phyloP scores from a whole-genome alignment of 2,113 vertebrate genomes.

The Ammodytes marinus region DNA sequence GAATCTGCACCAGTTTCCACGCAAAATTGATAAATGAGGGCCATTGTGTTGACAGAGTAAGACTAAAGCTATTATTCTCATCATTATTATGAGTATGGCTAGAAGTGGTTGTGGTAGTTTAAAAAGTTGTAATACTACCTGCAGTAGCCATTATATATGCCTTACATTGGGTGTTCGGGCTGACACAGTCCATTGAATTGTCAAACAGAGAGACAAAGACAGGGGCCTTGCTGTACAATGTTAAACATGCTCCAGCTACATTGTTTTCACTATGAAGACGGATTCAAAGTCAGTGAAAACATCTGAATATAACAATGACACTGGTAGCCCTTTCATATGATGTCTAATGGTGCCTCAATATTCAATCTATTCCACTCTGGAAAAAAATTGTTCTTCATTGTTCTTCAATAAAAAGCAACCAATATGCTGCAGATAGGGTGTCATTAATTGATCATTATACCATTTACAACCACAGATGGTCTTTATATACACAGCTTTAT shows the following conservation, averaged over 20 bases:
- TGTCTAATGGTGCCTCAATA: not conserved
- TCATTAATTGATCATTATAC: not conserved
- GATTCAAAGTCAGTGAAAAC: not conserved
- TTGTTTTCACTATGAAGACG: not conserved
- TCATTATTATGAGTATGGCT: too few species aligned
- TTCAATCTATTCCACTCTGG: slow-evolving; percentile 3
- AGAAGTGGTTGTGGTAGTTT: too few species aligned
- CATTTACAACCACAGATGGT: not conserved
- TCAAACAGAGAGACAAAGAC: not conserved
- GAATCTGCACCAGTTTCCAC: too few species aligned
- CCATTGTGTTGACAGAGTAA: too few species aligned
- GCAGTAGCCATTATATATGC: too few species aligned
- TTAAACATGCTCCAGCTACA: slow-evolving; percentile 4
- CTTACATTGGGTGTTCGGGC: not conserved
- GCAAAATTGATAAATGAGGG: too few species aligned
- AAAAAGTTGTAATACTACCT: too few species aligned
- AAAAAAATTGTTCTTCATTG: not conserved
- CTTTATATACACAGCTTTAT: not conserved
- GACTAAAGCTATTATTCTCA: too few species aligned
- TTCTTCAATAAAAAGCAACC: not conserved
- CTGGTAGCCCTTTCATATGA: slow-evolving; percentile 1
- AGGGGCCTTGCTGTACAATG: not conserved
- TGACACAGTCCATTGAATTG: too few species aligned
- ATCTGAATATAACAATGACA: not conserved
- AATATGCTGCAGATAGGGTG: too few species aligned